These are phyloP conservation scores for Xestobium rufovillosum DNA, from an alignment of 2,888 invertebrate species.

Conservation along the genomic window DNA sequence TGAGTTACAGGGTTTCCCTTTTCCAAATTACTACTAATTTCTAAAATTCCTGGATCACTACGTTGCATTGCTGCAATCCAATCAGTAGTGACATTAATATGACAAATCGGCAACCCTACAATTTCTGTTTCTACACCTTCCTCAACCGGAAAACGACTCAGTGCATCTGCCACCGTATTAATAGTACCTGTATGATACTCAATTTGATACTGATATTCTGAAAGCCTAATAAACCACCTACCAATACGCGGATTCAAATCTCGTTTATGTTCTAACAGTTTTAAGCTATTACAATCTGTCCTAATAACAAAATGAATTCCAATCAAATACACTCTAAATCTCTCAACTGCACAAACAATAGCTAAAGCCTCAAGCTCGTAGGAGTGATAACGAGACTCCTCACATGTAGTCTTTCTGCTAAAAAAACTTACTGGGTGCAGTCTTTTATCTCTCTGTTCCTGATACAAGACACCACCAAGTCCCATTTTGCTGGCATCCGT, in stretches of 20 bases:
- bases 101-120: too few relatives aligned
- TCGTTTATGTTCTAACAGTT: slow-evolving; percentile 5
- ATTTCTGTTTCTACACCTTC: too few relatives aligned
- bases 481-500: slow-evolving; percentile 10
- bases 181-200: slow-evolving; percentile 21
- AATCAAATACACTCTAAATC: slow-evolving; percentile 20
- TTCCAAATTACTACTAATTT: slow-evolving; percentile 16
- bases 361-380: slow-evolving; percentile 10
- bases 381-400: slow-evolving; percentile 9
- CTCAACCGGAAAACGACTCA: slow-evolving; percentile 23
- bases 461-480: slow-evolving; percentile 6
- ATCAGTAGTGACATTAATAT: slow-evolving; percentile 17
- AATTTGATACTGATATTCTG: slow-evolving; percentile 20
- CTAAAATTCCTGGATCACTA: slow-evolving; percentile 5
- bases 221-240: slow-evolving; percentile 16
- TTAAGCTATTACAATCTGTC: too few relatives aligned
- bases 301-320: slow-evolving; percentile 17
- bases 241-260: slow-evolving; percentile 16
- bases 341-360: slow-evolving; percentile 9
- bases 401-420: slow-evolving; percentile 9
- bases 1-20: slow-evolving; percentile 17
- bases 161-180: slow-evolving; percentile 18
- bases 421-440: slow-evolving; percentile 7
- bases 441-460: slow-evolving; percentile 4
- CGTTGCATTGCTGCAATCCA: slow-evolving; percentile 18